Evolutionary conservation across 2,888 invertebrate genomes (phyloP), one percentile per base, ranked within the genome.

Genomic region (Hirtodrosophila trivittata): DNA sequence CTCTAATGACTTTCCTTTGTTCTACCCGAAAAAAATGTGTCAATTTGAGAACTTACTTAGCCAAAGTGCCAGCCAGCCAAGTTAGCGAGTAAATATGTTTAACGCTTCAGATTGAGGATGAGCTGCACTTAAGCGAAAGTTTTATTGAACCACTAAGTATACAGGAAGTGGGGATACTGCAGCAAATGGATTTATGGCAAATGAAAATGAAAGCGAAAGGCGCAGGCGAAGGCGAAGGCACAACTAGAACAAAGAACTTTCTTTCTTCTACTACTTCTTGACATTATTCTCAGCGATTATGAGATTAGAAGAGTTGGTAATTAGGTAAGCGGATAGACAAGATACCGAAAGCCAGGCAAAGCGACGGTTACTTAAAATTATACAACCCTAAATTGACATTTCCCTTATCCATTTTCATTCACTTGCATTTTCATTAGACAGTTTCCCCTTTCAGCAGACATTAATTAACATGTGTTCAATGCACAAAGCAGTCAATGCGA

Each of bases 1-100:
- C 66, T 60, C 75, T 81, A 80, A 82, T 77, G 78, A 80, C 78
- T 78, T 75, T 66, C 66, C 62, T 57, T 75, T 72, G 69, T 76
- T 74, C 54, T 37, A 35, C 13, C 28, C 39, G 33, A 21, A 30
- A 54, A 66, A 71, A 65, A 58, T 75, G 78, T 82, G 80, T 80
- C 80, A 80, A 72, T 78, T 71, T 76, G 76, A 63, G 67, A 76
- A 76, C 71, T 76, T 66, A 67, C 42, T 62, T 51, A 35, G 70
- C 49, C 51, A 60, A 62, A 65, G 59, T 70, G 70, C 54, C 54
- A 66, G 70, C 54, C 54, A 66, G 63, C 57, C 69, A 75, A 80
- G 65, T 69, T 58, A 78, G 68, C 63, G 49, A 57, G 67, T 71
- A 80, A 78, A 77, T 71, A 67, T 77, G 76, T 62, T 68, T 66